Evolutionary conservation across 2,113 vertebrate genomes (phyloP).

Genomic region (Pycnonotus jocosus): DNA sequence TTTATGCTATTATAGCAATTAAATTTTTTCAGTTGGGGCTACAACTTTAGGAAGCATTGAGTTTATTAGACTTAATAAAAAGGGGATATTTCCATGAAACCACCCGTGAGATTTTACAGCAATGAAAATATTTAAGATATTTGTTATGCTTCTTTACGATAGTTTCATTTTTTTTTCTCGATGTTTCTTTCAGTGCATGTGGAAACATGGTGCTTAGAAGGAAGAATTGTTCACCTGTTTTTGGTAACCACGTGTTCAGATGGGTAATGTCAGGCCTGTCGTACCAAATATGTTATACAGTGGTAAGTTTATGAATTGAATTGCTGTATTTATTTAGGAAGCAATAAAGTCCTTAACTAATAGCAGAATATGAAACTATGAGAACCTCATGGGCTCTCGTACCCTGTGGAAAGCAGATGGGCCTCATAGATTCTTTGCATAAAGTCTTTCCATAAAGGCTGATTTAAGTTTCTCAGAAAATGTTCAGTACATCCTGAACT

Average conservation of each 20-base stretch:
- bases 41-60: constrained; percentile 4
- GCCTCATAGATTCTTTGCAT: not conserved
- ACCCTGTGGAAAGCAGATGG: not conserved
- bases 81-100: not conserved
- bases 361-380: not conserved
- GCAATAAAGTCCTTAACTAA: not conserved
- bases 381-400: not conserved
- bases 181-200: not conserved
- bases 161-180: not conserved
- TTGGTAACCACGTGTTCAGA: not conserved
- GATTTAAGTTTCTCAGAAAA: not conserved
- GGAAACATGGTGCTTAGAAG: not conserved
- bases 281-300: not conserved
- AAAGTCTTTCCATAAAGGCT: not conserved
- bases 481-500: not conserved
- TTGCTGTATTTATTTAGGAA: constrained; percentile 30
- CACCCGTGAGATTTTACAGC: constrained; percentile 2
- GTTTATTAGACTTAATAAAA: constrained; percentile 36
- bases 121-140: not conserved
- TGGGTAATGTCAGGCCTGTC: not conserved
- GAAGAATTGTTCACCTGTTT: not conserved
- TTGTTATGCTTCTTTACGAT: not conserved
- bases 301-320: constrained; percentile 3
- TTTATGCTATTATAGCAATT: constrained; percentile 30
- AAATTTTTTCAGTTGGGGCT: constrained; percentile 15